phyloP scores from a whole-genome alignment of 2,113 vertebrate genomes.

The Mellivora capensis region DNA sequence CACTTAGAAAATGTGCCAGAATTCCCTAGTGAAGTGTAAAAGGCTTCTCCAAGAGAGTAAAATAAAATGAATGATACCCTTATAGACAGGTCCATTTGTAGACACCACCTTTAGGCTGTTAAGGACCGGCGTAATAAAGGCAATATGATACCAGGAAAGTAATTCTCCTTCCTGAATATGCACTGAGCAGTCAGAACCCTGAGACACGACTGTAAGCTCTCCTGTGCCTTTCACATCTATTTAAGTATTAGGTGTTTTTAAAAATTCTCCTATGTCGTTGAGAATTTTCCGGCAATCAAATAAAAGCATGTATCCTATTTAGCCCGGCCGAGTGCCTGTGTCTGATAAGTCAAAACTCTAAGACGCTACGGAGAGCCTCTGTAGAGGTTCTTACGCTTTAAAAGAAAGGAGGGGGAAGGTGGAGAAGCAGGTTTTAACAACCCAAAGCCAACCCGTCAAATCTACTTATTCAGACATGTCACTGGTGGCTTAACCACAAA shows the following conservation, averaged over 20 bases:
- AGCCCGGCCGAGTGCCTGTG: constrained; percentile 9
- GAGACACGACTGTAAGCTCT: neutral
- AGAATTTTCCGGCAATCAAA: neutral
- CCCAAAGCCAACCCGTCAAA: constrained; percentile 81
- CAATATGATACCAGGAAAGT: constrained; percentile 14
- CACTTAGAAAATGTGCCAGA: constrained; percentile 66
- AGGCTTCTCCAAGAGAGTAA: neutral
- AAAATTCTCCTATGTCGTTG: neutral
- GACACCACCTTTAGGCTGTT: constrained; percentile 49
- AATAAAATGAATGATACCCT: constrained; percentile 62
- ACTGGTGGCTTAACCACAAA: constrained; percentile 83
- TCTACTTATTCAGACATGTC: constrained; percentile 82
- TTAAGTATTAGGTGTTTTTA: constrained; percentile 31
- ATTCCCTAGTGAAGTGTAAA: constrained; percentile 43
- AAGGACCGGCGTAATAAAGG: constrained; percentile 63
- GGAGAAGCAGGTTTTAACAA: constrained; percentile 75
- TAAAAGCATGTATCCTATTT: neutral
- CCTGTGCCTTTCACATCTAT: neutral
- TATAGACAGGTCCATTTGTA: constrained; percentile 55
- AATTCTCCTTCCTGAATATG: constrained; percentile 18
- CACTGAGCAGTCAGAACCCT: neutral
- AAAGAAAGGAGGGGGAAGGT: constrained; percentile 55
- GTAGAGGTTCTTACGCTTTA: neutral
- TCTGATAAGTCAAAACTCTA: constrained; percentile 61
- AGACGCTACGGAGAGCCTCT: constrained; percentile 42